Percentiles rank a stretch among this genome's conserved stretches.
Evolutionary conservation across 1,140 invertebrate genomes (phyloP).

Genomic region (Arctopsyche grandis): DNA sequence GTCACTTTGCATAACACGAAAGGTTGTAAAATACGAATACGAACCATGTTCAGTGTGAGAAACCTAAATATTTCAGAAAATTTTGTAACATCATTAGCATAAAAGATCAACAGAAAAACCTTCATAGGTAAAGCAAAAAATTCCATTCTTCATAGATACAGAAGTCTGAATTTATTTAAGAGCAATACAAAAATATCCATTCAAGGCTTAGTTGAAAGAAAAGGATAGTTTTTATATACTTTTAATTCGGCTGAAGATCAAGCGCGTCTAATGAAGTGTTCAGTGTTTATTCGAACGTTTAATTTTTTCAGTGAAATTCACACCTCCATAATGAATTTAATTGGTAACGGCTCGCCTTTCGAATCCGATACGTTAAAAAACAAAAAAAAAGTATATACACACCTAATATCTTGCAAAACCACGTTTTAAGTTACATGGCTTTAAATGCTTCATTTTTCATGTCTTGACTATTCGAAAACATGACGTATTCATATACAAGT

Average conservation of each 20-base stretch:
- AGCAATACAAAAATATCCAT: no score
- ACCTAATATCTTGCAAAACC: no score
- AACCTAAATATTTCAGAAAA: background rate
- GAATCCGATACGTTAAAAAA: constrained; percentile 1
- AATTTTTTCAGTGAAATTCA: constrained; percentile 8
- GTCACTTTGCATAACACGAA: constrained; percentile 21
- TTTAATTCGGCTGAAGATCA: background rate
- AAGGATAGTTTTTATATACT: no score
- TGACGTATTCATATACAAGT: no score
- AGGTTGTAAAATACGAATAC: constrained; percentile 11
- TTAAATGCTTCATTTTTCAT: no score
- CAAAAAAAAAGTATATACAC: background rate
- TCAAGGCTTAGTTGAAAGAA: no score
- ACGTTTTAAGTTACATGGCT: no score
- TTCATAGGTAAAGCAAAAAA: background rate
- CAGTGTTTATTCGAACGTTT: constrained; percentile 25
- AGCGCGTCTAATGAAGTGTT: background rate
- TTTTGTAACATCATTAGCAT: no score
- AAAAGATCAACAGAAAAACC: background rate
- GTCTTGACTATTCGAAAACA: no score
- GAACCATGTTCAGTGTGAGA: background rate
- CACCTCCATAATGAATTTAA: constrained; percentile 18
- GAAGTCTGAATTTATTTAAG: no score
- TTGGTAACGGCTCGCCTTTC: background rate
- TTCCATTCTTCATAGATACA: no score